phyloP scores from a whole-genome alignment of 2,888 invertebrate species.

The Oligia latruncula region DNA sequence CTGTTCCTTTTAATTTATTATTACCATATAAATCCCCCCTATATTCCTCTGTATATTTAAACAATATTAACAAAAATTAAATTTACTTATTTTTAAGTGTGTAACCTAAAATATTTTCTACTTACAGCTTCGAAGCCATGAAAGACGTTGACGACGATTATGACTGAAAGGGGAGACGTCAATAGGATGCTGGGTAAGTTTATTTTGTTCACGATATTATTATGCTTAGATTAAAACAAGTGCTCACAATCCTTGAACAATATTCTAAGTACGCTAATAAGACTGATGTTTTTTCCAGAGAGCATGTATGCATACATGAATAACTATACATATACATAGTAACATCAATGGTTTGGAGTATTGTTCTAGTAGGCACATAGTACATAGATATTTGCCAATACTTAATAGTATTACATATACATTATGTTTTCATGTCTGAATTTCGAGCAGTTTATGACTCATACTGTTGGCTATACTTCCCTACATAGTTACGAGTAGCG shows the following conservation, averaged over 20 bases:
- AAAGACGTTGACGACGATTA: slow-evolving; percentile 84
- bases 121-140: slow-evolving; percentile 81
- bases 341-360: not conserved
- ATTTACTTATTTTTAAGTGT: slow-evolving; percentile 10
- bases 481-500: no score
- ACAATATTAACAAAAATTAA: not conserved
- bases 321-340: not conserved
- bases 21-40: not conserved
- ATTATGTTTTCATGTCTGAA: not conserved
- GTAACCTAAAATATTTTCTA: slow-evolving; percentile 35
- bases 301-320: not conserved
- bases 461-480: not conserved
- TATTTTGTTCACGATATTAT: slow-evolving; percentile 67
- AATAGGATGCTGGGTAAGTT: slow-evolving; percentile 89
- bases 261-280: slow-evolving; percentile 33
- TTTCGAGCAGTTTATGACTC: slow-evolving; percentile 29
- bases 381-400: not conserved
- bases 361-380: no score
- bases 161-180: slow-evolving; percentile 87
- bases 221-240: slow-evolving; percentile 8
- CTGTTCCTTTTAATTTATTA: not conserved
- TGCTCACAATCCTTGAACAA: slow-evolving; percentile 18
- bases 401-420: not conserved
- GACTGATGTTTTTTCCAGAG: slow-evolving; percentile 5
- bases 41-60: not conserved